Conservation (phyloP, 2,113 vertebrate species). For the Nycticebus coucang region DNA sequence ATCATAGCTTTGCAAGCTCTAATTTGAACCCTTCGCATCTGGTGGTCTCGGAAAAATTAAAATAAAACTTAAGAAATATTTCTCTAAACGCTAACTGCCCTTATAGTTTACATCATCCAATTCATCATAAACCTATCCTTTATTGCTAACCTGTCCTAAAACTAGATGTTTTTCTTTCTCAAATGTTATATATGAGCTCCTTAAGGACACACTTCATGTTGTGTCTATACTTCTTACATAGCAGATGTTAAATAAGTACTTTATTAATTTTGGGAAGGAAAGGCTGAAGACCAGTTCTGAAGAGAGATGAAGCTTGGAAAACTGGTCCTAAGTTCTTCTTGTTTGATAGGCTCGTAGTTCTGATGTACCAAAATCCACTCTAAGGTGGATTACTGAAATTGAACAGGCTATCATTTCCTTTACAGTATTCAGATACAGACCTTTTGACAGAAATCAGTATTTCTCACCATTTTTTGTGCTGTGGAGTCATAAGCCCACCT, state of each 20-base stretch:
- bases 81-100: conserved; percentile 15
- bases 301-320: not conserved
- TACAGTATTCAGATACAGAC: not conserved
- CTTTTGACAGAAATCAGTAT: not conserved
- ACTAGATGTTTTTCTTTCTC: not conserved
- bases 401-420: conserved; percentile 4
- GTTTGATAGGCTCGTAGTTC: not conserved
- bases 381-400: not conserved
- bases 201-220: not conserved
- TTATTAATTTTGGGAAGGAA: not conserved
- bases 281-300: not conserved
- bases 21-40: no score
- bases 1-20: not conserved
- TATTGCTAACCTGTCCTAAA: not conserved
- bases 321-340: not conserved
- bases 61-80: not conserved
- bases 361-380: not conserved
- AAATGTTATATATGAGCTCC: not conserved
- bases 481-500: not conserved
- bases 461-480: not conserved
- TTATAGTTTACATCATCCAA: not conserved
- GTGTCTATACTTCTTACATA: not conserved
- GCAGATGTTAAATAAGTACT: not conserved
- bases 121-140: not conserved
- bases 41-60: not conserved